phyloP scores from a whole-genome alignment of 2,797 vertebrate genomes.

The Paramormyrops hopkinsi region DNA sequence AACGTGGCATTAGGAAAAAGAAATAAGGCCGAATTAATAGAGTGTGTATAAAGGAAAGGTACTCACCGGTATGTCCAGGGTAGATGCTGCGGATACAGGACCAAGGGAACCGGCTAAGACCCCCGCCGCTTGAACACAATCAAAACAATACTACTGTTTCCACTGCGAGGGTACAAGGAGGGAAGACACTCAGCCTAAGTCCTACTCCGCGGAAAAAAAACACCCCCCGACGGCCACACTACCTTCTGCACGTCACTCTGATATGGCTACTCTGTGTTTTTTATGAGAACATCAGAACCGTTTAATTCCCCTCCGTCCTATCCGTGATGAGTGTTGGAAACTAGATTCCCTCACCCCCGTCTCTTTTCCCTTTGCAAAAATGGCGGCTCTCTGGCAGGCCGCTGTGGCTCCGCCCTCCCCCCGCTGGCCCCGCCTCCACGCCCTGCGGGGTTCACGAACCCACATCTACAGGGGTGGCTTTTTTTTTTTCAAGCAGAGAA shows the following conservation, averaged over 20 bases:
- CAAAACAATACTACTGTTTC: slow-evolving; percentile 82
- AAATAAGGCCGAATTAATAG: neutral
- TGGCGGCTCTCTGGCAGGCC: slow-evolving; percentile 82
- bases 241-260: slow-evolving; percentile 25
- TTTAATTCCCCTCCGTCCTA: slow-evolving; percentile 46
- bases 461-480: slow-evolving; percentile 74
- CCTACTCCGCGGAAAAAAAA: slow-evolving; percentile 32
- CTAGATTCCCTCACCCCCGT: slow-evolving; percentile 75
- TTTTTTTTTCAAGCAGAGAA: neutral
- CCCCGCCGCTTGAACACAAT: slow-evolving; percentile 71
- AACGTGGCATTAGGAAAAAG: slow-evolving; percentile 12
- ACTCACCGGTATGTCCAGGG: slow-evolving; percentile 88
- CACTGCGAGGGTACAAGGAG: slow-evolving; percentile 75
- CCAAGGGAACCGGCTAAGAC: slow-evolving; percentile 62
- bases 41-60: slow-evolving; percentile 25
- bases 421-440: slow-evolving; percentile 46
- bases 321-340: slow-evolving; percentile 67
- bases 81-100: slow-evolving; percentile 53
- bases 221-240: slow-evolving; percentile 16
- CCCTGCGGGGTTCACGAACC: slow-evolving; percentile 74
- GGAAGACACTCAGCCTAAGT: slow-evolving; percentile 48
- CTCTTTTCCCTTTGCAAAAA: slow-evolving; percentile 94
- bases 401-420: slow-evolving; percentile 66
- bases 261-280: slow-evolving; percentile 29
- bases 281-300: slow-evolving; percentile 40